Conservation (phyloP, 2,113 vertebrate species). For the Mixornis gularis region DNA sequence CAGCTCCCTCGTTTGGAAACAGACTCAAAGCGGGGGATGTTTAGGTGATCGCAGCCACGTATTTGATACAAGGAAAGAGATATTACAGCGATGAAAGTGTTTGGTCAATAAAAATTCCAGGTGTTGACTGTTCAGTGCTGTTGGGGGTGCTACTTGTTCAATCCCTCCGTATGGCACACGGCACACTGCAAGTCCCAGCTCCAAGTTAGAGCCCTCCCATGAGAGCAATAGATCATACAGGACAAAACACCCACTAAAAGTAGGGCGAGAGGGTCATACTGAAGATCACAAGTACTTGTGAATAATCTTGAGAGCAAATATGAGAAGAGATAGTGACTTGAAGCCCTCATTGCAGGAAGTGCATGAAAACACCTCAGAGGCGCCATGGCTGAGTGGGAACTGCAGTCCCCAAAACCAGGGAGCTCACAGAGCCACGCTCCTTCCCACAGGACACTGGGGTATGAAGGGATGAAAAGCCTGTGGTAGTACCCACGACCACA, state of each 20-base stretch:
- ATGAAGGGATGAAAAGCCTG: not conserved
- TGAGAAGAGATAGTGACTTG: not conserved
- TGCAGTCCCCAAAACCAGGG: not conserved
- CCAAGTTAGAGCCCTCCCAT: not conserved
- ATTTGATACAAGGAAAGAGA: not conserved
- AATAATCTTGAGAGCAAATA: not conserved
- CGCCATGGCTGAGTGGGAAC: not conserved
- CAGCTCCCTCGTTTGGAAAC: not conserved
- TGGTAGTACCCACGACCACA: not conserved
- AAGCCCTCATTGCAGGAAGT: not conserved
- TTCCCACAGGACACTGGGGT: not conserved
- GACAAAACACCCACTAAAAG: not conserved
- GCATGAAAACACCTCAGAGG: not conserved
- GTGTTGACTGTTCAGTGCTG: not conserved
- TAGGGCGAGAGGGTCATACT: not conserved
- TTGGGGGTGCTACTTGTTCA: accelerated
- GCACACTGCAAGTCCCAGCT: not conserved
- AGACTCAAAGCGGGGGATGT: not conserved
- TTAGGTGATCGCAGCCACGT: not conserved
- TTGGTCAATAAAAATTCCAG: not conserved
- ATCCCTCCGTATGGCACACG: accelerated
- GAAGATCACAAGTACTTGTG: not conserved
- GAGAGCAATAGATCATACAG: not conserved
- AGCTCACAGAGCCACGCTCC: not conserved
- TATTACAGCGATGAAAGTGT: not conserved